Evolutionary conservation across 2,888 invertebrate species (phyloP), one percentile per base, ranked within the genome.

Genomic region (Cheilosia variabilis): DNA sequence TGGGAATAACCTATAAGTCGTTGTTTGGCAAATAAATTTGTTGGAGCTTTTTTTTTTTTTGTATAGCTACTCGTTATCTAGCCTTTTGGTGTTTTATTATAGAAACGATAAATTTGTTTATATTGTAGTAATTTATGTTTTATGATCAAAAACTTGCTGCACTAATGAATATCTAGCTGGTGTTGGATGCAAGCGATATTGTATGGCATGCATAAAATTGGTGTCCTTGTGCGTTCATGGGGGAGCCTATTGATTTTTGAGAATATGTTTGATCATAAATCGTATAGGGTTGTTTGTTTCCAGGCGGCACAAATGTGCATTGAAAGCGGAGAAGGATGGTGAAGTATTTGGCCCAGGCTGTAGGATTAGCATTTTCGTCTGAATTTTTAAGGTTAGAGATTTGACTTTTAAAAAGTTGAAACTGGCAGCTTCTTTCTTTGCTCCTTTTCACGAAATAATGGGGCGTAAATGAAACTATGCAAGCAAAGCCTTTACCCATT

Each of bases 91-190:
- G 50, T 65, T 58, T 82, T 82, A 82, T 82, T 71, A 77, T 58
- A 53, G 65, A 82, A 65, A 66, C 77, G 37, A 82, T 82, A 77
- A 72, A 82, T 72, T 82, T 72, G 60, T 72, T 82, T 72, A 66
- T 77, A 66, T 77, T 65, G 63, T 47, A 50, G 34, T 52, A 62
- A 62, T 53, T 62, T 53, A 34, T 62, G 69, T 62, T 77, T 68
- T 53, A 69, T 77, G 77, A 31, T 76, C 55, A 27, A 52, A 57
- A 69, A 81, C 76, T 63, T 50, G 69, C 19, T 55, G 57, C 19
- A 65, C 43, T 81, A 76, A 81, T 76, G 63, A 81, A 81, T 81
- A 68, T 62, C 55, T 47, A 19, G 45, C 24, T 43, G 47, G 47
- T 78, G 69, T 19, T 19, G n/a, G 41, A 7, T 24, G 19, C 13